Conservation (phyloP, 2,113 vertebrate genomes). For the Aldabrachelys gigantea region DNA sequence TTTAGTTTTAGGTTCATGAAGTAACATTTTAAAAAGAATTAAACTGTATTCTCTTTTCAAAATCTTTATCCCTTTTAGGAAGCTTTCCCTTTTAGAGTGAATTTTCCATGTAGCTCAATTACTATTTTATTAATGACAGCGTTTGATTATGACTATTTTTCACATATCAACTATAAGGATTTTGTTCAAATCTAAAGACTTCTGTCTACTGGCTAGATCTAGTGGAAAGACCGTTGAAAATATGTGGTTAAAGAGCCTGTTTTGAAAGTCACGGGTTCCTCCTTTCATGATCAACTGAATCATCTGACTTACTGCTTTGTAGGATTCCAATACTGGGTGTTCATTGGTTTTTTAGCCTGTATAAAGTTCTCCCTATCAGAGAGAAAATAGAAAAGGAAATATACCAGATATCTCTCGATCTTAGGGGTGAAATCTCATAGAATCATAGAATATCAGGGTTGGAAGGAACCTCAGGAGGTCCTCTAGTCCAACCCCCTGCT, state of each 20-base stretch:
- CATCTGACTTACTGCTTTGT: background rate
- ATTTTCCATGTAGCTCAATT: background rate
- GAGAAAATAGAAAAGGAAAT: background rate
- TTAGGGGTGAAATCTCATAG: background rate
- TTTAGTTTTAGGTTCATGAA: background rate
- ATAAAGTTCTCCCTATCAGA: background rate
- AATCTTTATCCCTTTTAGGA: background rate
- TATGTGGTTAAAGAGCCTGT: accelerated
- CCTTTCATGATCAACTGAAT: background rate
- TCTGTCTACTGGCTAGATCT: background rate
- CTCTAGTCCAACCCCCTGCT: no score
- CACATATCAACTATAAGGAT: background rate
- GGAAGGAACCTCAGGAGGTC: no score
- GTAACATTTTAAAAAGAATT: background rate
- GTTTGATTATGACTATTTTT: background rate
- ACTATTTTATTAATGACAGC: background rate
- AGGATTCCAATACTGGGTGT: background rate
- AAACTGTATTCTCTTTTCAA: background rate
- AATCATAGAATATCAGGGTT: no score
- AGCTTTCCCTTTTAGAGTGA: background rate
- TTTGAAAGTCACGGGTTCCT: background rate
- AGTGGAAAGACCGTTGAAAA: background rate
- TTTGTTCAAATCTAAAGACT: background rate
- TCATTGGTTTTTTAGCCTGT: background rate
- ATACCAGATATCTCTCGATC: background rate